Conservation (phyloP, 1,140 invertebrate genomes). For the Mya arenaria region DNA sequence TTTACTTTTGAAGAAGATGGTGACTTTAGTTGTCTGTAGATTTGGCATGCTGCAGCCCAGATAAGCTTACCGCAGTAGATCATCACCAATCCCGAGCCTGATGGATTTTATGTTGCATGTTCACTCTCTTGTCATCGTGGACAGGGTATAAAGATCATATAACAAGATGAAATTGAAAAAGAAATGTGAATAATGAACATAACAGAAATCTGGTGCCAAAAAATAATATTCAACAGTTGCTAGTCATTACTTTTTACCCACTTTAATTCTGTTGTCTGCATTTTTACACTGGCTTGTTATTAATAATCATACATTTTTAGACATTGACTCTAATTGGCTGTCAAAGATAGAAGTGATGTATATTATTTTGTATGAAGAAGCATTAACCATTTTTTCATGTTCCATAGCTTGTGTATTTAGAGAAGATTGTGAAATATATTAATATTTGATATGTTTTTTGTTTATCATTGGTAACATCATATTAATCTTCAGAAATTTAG, state of each 20-base stretch:
- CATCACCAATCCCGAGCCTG: conserved; percentile 16
- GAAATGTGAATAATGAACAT: conserved; percentile 52
- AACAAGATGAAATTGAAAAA: conserved; percentile 56
- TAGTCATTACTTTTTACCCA: conserved; percentile 50
- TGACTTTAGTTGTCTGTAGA: too few species aligned
- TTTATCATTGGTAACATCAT: too few species aligned
- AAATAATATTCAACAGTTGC: conserved; percentile 53
- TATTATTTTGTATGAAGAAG: too few species aligned
- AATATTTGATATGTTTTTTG: too few species aligned
- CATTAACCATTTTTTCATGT: too few species aligned
- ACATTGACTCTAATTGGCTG: neutral
- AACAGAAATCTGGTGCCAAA: conserved; percentile 45
- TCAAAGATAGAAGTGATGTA: too few species aligned
- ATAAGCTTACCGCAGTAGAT: conserved; percentile 36
- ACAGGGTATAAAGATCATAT: conserved; percentile 51
- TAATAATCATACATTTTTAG: conserved; percentile 15
- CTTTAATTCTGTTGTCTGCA: conserved; percentile 46
- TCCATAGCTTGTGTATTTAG: too few species aligned
- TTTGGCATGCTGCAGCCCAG: too few species aligned
- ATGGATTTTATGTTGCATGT: conserved; percentile 43
- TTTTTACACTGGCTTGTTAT: conserved; percentile 30
- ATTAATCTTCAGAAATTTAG: too few species aligned
- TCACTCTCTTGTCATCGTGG: conserved; percentile 49
- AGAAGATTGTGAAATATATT: too few species aligned
- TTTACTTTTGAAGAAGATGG: too few species aligned